Evolutionary conservation across 2,888 invertebrate species (phyloP), one percentile per base, ranked within the genome.

Genomic region (Vanessa cardui): DNA sequence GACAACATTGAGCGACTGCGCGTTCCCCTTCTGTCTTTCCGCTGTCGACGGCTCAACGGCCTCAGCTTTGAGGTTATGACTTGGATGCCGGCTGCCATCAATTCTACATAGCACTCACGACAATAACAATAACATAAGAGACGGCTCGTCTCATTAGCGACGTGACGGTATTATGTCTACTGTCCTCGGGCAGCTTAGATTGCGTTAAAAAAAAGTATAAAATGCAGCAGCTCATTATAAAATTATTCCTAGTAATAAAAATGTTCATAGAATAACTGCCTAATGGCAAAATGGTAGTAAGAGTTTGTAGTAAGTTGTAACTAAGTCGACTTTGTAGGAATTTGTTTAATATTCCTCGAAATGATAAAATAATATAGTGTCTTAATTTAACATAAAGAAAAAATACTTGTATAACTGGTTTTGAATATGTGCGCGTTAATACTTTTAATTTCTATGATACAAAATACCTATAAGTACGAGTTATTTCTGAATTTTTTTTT

Each of bases 1-100:
- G 81, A 88, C 85, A 87, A 85, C 89, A 92, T 92, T 85, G 92
- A 92, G 82, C 92, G 89, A 84, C 83, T 84, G 87, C 87, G 86
- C 86, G 87, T 78, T 84, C 84, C 86, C 86, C 83, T 79, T 74
- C 80, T 78, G 76, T 74, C 72, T 74, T 75, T 80, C 78, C 66
- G 39, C 77, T 56, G 39, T 56, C 64, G 78, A 77, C 77, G 77
- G 74, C 79, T 79, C 78, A 73, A 76, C 77, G 77, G 80, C 80
- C 82, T 78, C 73, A 81, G 78, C 81, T 90, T 92, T 92, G 89
- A 92, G 92, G 92, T 92, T 92, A 92, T 84, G 81, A 83, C 80
- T 84, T 77, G 79, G 78, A 85, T 82, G 87, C 92, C 91, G 90
- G 90, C 83, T 84, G 78, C 75, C 81, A 82, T 84, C 76, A 71